These are phyloP conservation scores for Anticlea derivata DNA, from an alignment of 2,888 invertebrate species.

Conservation along the genomic window DNA sequence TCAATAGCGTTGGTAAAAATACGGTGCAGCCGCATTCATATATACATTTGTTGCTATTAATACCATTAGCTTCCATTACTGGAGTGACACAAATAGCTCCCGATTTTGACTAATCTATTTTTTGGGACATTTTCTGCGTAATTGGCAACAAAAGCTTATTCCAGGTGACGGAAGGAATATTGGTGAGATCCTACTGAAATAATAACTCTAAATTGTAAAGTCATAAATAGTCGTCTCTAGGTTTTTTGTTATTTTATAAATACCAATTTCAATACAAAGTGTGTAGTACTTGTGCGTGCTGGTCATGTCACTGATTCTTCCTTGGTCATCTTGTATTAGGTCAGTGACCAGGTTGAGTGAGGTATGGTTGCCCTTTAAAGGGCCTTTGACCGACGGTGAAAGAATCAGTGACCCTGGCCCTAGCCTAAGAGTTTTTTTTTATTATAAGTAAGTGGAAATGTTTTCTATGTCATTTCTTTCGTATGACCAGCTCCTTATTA, in stretches of 20 bases:
- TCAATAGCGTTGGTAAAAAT: conserved; percentile 70
- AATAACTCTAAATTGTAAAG: not conserved
- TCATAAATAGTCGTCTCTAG: not conserved
- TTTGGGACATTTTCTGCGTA: not conserved
- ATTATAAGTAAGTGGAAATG: too few species aligned
- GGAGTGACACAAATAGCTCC: not conserved
- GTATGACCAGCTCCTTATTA: conserved; percentile 10
- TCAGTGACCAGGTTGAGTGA: too few species aligned
- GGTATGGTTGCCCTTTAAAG: too few species aligned
- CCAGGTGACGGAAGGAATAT: not conserved
- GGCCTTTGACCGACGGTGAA: too few species aligned
- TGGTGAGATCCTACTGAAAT: not conserved
- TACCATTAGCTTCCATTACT: conserved; percentile 51
- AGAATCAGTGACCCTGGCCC: too few species aligned
- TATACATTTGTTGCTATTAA: conserved; percentile 53
- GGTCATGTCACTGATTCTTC: too few species aligned
- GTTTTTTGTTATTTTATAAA: not conserved
- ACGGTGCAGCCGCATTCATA: conserved; percentile 58
- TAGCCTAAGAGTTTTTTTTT: too few species aligned
- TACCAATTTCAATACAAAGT: not conserved
- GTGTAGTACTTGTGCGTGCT: not conserved
- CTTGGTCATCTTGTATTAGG: too few species aligned
- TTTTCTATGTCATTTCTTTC: not conserved
- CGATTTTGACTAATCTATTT: conserved; percentile 2
- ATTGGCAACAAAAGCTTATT: not conserved